These are phyloP conservation scores for Agrochola litura DNA, from an alignment of 2,888 invertebrate genomes.

Conservation along the genomic window DNA sequence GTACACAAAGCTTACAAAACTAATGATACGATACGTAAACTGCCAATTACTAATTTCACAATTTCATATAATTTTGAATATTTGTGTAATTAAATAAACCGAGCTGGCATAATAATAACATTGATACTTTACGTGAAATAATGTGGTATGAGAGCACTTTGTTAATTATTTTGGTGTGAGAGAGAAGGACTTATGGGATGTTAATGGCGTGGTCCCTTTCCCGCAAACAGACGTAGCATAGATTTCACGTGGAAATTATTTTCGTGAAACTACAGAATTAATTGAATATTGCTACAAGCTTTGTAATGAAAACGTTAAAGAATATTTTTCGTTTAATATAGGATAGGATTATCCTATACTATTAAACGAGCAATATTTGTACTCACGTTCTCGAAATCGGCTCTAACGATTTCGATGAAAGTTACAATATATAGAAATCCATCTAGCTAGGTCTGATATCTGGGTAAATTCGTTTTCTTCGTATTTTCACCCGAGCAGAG, in stretches of 20 bases:
- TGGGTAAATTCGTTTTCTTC: too few relatives aligned
- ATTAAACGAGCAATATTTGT: too few relatives aligned
- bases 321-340: too few relatives aligned
- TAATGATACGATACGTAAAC: constrained; percentile 40
- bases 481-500: too few relatives aligned
- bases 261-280: background rate
- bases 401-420: too few relatives aligned
- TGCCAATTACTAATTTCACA: constrained; percentile 53
- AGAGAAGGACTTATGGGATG: background rate
- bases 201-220: constrained; percentile 9
- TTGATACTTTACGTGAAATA: constrained; percentile 26
- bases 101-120: constrained; percentile 29
- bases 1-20: constrained; percentile 32
- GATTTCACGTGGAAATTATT: constrained; percentile 15
- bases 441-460: too few relatives aligned
- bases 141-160: constrained; percentile 1
- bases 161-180: constrained; percentile 2
- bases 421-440: too few relatives aligned
- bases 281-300: background rate
- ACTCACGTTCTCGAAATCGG: too few relatives aligned
- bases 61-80: constrained; percentile 55
- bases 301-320: background rate
- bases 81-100: constrained; percentile 55
- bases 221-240: constrained; percentile 6
- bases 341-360: too few relatives aligned